These are phyloP conservation scores for Calliopum simillimum DNA, from an alignment of 2,888 invertebrate genomes.

Conservation along the genomic window DNA sequence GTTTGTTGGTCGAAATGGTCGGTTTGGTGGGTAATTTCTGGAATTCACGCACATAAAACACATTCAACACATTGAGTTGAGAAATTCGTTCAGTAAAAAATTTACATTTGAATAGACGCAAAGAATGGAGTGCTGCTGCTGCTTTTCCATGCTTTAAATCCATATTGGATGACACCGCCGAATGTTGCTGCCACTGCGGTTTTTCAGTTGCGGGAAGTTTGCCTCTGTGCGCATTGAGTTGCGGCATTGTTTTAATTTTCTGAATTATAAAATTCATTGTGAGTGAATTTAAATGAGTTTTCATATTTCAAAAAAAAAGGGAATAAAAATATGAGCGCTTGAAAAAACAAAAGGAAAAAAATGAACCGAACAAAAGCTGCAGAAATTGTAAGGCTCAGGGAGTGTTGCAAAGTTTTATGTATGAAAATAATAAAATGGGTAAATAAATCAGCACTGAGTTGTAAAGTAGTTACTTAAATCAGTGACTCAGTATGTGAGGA, in stretches of 20 bases:
- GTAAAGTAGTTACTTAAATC: neutral
- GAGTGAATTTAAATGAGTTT: conserved; percentile 34
- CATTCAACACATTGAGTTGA: conserved; percentile 14
- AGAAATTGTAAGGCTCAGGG: neutral
- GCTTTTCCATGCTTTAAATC: neutral
- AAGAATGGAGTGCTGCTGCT: conserved; percentile 12
- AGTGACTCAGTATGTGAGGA: neutral
- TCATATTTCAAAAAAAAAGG: neutral
- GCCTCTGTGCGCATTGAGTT: conserved; percentile 55
- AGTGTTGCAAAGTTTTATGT: conserved; percentile 15
- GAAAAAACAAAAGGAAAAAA: too few species aligned
- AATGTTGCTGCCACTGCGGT: neutral
- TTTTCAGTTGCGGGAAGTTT: conserved; percentile 53
- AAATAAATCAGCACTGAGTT: conserved; percentile 13
- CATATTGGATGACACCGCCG: neutral
- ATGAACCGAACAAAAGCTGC: too few species aligned
- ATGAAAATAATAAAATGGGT: conserved; percentile 10
- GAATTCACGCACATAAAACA: conserved; percentile 14
- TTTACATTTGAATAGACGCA: conserved; percentile 31
- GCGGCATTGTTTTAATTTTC: conserved; percentile 48
- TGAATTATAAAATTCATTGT: conserved; percentile 33
- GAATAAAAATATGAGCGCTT: neutral
- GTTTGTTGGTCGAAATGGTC: neutral
- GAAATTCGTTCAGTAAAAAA: conserved; percentile 20
- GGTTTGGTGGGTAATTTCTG: conserved; percentile 2